Percentiles rank a stretch among this genome's conserved stretches.
These are phyloP conservation scores for Eupeodes latifasciatus DNA, from an alignment of 2,888 invertebrate genomes.

Conservation along the genomic window DNA sequence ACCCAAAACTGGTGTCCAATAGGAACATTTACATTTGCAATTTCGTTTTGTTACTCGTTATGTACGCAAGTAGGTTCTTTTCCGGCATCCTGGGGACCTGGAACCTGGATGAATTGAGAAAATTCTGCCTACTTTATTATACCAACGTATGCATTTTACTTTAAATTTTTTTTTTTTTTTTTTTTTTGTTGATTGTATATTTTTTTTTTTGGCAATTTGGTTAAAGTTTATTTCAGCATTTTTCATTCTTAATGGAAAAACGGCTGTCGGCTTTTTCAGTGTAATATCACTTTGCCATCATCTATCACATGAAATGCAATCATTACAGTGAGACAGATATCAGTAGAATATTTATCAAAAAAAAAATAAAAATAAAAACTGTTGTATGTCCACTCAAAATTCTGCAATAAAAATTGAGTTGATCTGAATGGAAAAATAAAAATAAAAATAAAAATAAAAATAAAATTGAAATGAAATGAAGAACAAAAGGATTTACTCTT, in stretches of 20 bases:
- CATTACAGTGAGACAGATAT: slow-evolving; percentile 73
- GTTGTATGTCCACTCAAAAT: slow-evolving; percentile 58
- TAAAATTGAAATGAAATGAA: background rate
- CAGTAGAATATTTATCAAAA: slow-evolving; percentile 51
- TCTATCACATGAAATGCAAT: slow-evolving; percentile 71
- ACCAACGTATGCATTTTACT: background rate
- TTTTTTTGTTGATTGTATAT: slow-evolving; percentile 23
- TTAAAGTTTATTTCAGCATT: slow-evolving; percentile 73
- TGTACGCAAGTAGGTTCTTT: background rate
- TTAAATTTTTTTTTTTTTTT: slow-evolving; percentile 23
- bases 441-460: slow-evolving; percentile 28
- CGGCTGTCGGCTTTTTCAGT: slow-evolving; percentile 68
- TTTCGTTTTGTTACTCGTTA: slow-evolving; percentile 32
- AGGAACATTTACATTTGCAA: slow-evolving; percentile 41
- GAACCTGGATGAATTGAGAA: background rate
- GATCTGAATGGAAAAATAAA: slow-evolving; percentile 37
- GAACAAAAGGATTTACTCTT: slow-evolving; percentile 40
- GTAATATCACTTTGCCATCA: slow-evolving; percentile 69
- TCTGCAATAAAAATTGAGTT: slow-evolving; percentile 59
- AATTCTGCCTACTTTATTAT: slow-evolving; percentile 26
- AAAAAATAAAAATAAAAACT: slow-evolving; percentile 21
- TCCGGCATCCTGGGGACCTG: background rate
- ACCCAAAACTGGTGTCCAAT: background rate
- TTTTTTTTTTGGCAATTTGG: slow-evolving; percentile 28
- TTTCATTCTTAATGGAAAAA: slow-evolving; percentile 75